Evolutionary conservation across 2,797 vertebrate genomes (phyloP).

Genomic region (Smutsia temminckii): DNA sequence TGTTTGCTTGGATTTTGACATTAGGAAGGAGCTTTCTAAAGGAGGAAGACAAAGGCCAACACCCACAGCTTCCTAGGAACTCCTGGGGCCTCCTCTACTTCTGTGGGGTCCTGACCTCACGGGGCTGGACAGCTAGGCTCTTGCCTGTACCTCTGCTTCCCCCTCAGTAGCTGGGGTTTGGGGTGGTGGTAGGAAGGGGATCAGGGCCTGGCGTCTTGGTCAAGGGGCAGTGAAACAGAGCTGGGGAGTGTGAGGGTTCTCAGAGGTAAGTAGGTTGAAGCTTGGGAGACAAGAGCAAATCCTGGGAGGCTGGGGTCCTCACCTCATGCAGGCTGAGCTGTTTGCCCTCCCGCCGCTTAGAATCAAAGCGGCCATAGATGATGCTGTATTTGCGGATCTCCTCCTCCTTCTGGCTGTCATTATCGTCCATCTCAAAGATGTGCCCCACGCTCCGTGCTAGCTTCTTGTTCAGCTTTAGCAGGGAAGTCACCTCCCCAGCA

Average conservation of each 20-base stretch:
- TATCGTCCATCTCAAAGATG: slow-evolving; percentile 94
- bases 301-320: slow-evolving; percentile 60
- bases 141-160: neutral
- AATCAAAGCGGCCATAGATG: slow-evolving; percentile 96
- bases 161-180: neutral
- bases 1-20: neutral
- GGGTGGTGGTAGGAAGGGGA: neutral
- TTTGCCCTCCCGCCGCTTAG: slow-evolving; percentile 96
- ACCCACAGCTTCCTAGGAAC: neutral
- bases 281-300: neutral
- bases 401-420: slow-evolving; percentile 92
- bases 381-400: slow-evolving; percentile 97
- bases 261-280: neutral
- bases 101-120: neutral
- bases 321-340: slow-evolving; percentile 98
- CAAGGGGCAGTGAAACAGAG: neutral
- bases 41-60: neutral
- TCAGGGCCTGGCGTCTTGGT: neutral
- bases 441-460: slow-evolving; percentile 95
- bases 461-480: slow-evolving; percentile 97
- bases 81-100: neutral
- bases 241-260: neutral
- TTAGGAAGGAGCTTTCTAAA: neutral
- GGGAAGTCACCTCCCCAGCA: slow-evolving; percentile 88
- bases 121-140: no score